These are phyloP conservation scores for Zaprionus inermis DNA, from an alignment of 1,140 invertebrate species.

Conservation along the genomic window DNA sequence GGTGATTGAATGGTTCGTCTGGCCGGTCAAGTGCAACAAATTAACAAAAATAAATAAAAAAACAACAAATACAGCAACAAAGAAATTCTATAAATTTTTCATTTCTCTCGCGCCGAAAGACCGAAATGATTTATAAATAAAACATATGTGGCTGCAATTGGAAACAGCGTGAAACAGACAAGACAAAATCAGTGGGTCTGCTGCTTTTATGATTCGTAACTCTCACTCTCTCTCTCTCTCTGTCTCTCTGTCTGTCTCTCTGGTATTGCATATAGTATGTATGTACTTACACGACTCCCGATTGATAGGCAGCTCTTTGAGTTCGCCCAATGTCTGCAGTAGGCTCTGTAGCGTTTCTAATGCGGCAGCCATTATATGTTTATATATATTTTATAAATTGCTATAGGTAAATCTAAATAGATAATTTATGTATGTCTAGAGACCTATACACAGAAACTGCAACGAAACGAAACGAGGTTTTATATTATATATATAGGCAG, in stretches of 20 bases:
- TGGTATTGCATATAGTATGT: background rate
- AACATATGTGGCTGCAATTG: conserved; percentile 65
- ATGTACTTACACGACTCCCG: conserved; percentile 78
- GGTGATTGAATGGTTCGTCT: background rate
- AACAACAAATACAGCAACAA: background rate
- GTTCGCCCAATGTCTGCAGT: conserved; percentile 68
- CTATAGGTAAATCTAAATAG: conserved; percentile 18
- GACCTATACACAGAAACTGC: conserved; percentile 51
- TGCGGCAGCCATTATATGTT: conserved; percentile 70
- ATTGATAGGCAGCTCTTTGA: conserved; percentile 72
- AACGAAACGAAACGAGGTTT: conserved; percentile 42
- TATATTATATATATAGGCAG: conserved; percentile 41
- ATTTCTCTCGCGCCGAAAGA: conserved; percentile 2
- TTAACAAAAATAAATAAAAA: background rate
- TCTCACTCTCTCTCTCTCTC: too few relatives aligned
- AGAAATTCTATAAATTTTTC: conserved; percentile 15
- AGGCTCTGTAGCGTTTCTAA: conserved; percentile 72
- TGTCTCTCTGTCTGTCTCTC: too few relatives aligned
- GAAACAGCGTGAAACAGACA: conserved; percentile 41
- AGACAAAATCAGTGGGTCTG: background rate
- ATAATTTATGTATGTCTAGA: conserved; percentile 32
- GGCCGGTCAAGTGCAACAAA: background rate
- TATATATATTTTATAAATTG: conserved; percentile 9
- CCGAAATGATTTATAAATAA: conserved; percentile 72
- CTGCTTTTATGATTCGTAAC: background rate